A percentile compares a stretch with the other conserved stretches of the same genome.
Conservation (phyloP, 2,113 vertebrate species). For the Cyprinodon brontotheroides region DNA sequence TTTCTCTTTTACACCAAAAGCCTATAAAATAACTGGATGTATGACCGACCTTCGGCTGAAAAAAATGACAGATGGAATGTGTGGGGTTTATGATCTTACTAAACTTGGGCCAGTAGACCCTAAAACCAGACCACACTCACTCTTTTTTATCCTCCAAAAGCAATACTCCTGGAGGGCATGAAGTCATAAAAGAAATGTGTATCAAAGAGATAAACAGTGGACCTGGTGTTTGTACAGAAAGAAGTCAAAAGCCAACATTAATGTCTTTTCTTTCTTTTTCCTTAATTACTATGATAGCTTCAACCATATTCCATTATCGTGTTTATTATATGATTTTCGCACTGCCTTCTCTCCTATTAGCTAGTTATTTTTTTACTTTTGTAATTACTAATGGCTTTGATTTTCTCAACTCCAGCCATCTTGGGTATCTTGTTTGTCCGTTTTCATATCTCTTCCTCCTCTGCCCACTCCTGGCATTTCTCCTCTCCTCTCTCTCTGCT, state of each 20-base stretch:
- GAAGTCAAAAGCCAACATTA: slow-evolving; percentile 16
- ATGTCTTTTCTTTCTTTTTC: slow-evolving; percentile 17
- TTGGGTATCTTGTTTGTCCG: slow-evolving; percentile 15
- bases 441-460: slow-evolving; percentile 6
- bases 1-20: slow-evolving; percentile 12
- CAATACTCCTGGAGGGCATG: slow-evolving; percentile 44
- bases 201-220: slow-evolving; percentile 45
- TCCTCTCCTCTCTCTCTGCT: slow-evolving; percentile 8
- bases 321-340: slow-evolving; percentile 3
- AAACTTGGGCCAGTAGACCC: slow-evolving; percentile 24
- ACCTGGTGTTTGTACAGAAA: slow-evolving; percentile 21
- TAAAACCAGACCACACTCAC: slow-evolving; percentile 50
- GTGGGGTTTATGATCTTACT: slow-evolving; percentile 53
- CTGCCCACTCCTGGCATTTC: slow-evolving; percentile 1
- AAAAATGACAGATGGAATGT: slow-evolving; percentile 71
- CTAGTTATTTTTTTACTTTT: slow-evolving; percentile 25
- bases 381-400: slow-evolving; percentile 17
- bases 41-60: slow-evolving; percentile 58
- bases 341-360: slow-evolving; percentile 14
- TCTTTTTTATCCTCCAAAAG: slow-evolving; percentile 40
- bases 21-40: slow-evolving; percentile 27
- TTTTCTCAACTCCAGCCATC: slow-evolving; percentile 1
- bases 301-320: slow-evolving; percentile 8
- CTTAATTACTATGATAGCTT: slow-evolving; percentile 26
- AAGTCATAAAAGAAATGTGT: slow-evolving; percentile 49